Base-by-base conservation (phyloP, 2,113 vertebrate species). In the Channa maculata region DNA sequence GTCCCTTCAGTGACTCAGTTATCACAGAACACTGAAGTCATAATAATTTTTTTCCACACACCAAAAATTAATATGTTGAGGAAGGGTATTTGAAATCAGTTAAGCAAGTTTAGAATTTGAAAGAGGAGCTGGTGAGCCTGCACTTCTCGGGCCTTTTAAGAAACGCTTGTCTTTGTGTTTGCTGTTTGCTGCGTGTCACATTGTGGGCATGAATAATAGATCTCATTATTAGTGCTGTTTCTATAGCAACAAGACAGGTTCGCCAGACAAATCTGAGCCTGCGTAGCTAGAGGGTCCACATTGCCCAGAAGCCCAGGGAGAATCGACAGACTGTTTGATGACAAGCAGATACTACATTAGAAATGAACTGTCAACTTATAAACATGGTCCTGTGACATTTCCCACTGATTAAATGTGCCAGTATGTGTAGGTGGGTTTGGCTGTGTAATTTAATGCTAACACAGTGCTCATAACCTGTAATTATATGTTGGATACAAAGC, bases 201-300 rank as follows among this genome's bases (percentile, higher is more conserved):
- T 88, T 72, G 87, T 87, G 64, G 65, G 39, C 75, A 78, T 83
- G 81, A 91, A 90, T 89, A 89, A 88, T 78, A 65, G 75, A 79
- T 49, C 57, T 82, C 75, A 79, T 90, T 90, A 89, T 84, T 64
- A 75, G 62, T 46, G 51, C 77, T 53, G 92, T 94, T 92, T 79
- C 91, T 83, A 92, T 93, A 70, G 91, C 86, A 91, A 93, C 90
- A 74, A 12, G 36, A 75, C n/a, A 11, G 73, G 66, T 88, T 85
- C 89, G 58, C 43, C 48, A 71, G 74, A 69, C 66, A 60, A 65
- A 71, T 85, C 67, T 33, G 59, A 72, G 75, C 71, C 59, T 6
- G 34, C 34, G 3, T 44, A 84, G 79, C 77, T 39, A 34, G 48
- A 71, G 72, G 46, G 80, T 79, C 85, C 65, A 70, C 46, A 41